Conservation (phyloP, 2,888 invertebrate genomes). For the Idaea biselata region DNA sequence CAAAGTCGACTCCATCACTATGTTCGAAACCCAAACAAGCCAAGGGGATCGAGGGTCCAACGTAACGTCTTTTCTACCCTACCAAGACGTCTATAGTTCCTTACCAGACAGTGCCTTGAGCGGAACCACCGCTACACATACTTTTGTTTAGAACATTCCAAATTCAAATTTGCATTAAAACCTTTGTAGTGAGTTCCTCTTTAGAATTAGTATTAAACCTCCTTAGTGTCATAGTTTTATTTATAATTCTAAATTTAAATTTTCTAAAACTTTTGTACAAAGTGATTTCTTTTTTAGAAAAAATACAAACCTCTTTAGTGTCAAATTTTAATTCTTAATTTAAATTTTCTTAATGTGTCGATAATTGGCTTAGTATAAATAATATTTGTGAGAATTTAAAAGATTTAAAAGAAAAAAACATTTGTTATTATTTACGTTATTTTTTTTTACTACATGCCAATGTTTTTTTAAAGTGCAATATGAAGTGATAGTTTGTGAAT, state of each 20-base stretch:
- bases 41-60: conserved; percentile 67
- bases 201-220: neutral
- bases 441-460: conserved; percentile 11
- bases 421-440: conserved; percentile 5
- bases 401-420: too few relatives aligned
- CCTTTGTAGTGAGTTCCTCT: neutral
- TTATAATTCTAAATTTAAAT: neutral
- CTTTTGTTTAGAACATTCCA: conserved; percentile 34
- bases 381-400: too few relatives aligned
- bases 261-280: too few relatives aligned
- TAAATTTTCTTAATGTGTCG: too few relatives aligned
- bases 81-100: conserved; percentile 66
- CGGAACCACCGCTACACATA: conserved; percentile 49
- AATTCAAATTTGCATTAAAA: conserved; percentile 38
- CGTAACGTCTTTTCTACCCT: conserved; percentile 75
- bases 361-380: too few relatives aligned
- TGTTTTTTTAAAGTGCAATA: conserved; percentile 38
- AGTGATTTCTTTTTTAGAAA: too few relatives aligned
- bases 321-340: too few relatives aligned
- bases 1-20: conserved; percentile 41
- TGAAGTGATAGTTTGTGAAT: conserved; percentile 11
- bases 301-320: too few relatives aligned
- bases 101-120: conserved; percentile 67
- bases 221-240: neutral
- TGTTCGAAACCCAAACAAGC: conserved; percentile 46